phyloP scores from a whole-genome alignment of 2,888 invertebrate genomes.

The Gryllus longicercus region DNA sequence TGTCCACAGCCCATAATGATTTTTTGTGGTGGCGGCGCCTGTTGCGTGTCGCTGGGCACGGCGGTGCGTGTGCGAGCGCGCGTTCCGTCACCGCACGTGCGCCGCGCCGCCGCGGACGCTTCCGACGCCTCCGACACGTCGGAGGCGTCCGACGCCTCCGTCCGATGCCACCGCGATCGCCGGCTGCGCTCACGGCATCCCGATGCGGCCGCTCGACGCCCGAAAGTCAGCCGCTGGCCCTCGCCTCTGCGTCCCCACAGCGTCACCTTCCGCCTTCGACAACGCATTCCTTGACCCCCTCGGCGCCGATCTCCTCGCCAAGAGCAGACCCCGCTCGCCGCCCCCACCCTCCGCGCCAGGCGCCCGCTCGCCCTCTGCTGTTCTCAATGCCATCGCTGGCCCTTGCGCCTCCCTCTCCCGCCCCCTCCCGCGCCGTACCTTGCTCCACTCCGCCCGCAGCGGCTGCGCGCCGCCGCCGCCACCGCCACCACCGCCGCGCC shows the following conservation, averaged over 20 bases:
- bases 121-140: background rate
- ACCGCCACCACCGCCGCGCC: background rate
- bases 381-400: background rate
- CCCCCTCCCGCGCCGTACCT: background rate
- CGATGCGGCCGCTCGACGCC: no score
- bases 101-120: background rate
- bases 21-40: conserved; percentile 3
- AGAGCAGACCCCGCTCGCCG: no score
- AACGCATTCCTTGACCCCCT: no score
- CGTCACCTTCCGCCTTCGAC: no score
- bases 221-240: no score
- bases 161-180: background rate
- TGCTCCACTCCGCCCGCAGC: no score
- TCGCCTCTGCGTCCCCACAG: no score
- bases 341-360: no score
- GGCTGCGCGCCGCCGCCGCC: background rate
- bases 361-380: no score
- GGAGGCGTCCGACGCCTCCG: background rate
- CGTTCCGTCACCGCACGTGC: background rate
- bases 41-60: background rate
- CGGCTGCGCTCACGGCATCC: background rate
- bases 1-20: conserved; percentile 17
- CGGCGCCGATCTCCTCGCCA: no score
- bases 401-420: conserved; percentile 4
- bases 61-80: background rate